Percentiles rank a stretch among this genome's conserved stretches.
These are phyloP conservation scores for Choloepus hoffmanni DNA, from an alignment of 2,113 vertebrate genomes.

Conservation along the genomic window DNA sequence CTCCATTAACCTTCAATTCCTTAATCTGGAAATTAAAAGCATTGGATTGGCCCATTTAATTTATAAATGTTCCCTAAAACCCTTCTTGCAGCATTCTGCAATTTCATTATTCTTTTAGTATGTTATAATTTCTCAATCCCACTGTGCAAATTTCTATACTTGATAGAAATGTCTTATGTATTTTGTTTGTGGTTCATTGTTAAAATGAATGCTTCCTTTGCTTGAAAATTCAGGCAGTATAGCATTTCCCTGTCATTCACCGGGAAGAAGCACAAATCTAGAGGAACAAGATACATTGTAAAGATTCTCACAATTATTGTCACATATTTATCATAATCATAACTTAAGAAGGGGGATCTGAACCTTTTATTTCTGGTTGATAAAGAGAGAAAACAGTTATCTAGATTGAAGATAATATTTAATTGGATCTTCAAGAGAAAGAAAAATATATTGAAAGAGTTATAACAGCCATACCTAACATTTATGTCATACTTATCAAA, in stretches of 20 bases:
- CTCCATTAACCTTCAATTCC: neutral
- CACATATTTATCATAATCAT: neutral
- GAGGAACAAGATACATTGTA: neutral
- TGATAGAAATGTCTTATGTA: slow-evolving; percentile 1
- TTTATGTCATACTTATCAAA: slow-evolving; percentile 5
- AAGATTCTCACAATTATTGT: neutral
- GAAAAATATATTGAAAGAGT: neutral
- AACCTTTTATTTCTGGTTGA: neutral
- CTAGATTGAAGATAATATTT: neutral
- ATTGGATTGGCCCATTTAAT: neutral
- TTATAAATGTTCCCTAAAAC: neutral
- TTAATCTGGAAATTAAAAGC: neutral
- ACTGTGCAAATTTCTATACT: slow-evolving; percentile 9
- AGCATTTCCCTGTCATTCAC: neutral
- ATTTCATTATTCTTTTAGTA: slow-evolving; percentile 28
- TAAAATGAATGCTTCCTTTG: slow-evolving; percentile 25
- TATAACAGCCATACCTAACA: neutral
- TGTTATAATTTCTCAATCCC: neutral
- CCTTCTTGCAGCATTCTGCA: slow-evolving; percentile 5
- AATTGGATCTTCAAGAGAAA: neutral
- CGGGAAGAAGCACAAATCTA: neutral
- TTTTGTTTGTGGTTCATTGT: neutral
- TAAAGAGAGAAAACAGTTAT: neutral
- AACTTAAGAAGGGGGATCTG: neutral
- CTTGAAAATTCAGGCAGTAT: neutral